Percentiles rank a stretch among this genome's conserved stretches.
These are phyloP conservation scores for Microdon myrmicae DNA, from an alignment of 2,888 invertebrate species.

Conservation along the genomic window DNA sequence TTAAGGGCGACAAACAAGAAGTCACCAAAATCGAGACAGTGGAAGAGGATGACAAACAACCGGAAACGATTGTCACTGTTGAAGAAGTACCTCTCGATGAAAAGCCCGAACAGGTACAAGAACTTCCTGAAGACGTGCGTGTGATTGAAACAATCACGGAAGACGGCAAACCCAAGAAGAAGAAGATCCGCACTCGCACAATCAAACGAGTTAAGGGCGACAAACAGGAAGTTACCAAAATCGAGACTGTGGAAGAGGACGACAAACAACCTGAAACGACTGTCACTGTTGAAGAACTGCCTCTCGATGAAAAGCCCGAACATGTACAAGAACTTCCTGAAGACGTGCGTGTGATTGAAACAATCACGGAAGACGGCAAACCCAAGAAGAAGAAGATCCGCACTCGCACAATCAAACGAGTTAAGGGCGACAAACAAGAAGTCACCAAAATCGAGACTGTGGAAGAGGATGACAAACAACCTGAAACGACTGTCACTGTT, in stretches of 20 bases:
- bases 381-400: constrained; percentile 59
- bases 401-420: constrained; percentile 61
- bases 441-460: constrained; percentile 64
- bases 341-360: constrained; percentile 50
- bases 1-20: no score
- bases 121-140: background rate
- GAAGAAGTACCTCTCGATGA: no score
- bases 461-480: constrained; percentile 62
- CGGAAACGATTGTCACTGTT: no score
- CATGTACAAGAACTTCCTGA: constrained; percentile 53
- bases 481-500: constrained; percentile 60
- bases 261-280: constrained; percentile 59
- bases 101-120: no score
- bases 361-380: constrained; percentile 48
- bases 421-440: constrained; percentile 62
- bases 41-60: no score
- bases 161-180: constrained; percentile 55
- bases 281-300: constrained; percentile 57
- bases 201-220: no score
- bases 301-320: constrained; percentile 15
- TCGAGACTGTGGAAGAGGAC: no score
- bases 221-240: no score
- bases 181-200: constrained; percentile 57
- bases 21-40: no score
- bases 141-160: constrained; percentile 9